Conservation (phyloP, 2,888 invertebrate genomes). For the Metacarcinus magister region DNA sequence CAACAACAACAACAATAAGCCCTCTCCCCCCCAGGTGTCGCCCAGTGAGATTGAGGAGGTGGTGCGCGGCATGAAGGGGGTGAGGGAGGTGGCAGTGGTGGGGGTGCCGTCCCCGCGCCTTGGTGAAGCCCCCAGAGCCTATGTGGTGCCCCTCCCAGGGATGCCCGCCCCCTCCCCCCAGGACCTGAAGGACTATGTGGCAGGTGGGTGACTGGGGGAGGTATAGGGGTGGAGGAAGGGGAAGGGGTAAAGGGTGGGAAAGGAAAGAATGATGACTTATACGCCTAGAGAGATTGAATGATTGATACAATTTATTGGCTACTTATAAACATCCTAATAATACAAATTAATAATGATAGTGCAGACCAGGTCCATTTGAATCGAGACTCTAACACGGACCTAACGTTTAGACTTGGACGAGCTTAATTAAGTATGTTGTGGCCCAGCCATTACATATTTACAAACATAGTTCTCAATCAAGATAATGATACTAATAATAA, state of each 20-base stretch:
- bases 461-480: too few species aligned
- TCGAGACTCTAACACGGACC: too few species aligned
- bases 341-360: too few species aligned
- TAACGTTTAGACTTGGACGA: too few species aligned
- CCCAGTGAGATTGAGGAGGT: conserved; percentile 64
- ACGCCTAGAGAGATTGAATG: too few species aligned
- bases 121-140: conserved; percentile 71
- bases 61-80: conserved; percentile 51
- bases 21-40: conserved; percentile 47
- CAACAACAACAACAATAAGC: too few species aligned
- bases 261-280: not conserved
- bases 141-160: conserved; percentile 59
- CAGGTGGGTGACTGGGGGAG: conserved; percentile 33
- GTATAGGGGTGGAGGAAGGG: not conserved
- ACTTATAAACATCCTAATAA: too few species aligned
- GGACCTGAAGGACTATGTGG: conserved; percentile 60
- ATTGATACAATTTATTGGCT: too few species aligned
- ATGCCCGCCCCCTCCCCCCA: not conserved
- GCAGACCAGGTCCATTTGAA: too few species aligned
- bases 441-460: too few species aligned
- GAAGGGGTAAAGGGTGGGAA: not conserved
- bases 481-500: too few species aligned
- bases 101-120: conserved; percentile 60
- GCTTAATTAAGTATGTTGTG: too few species aligned
- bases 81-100: conserved; percentile 69